phyloP scores from a whole-genome alignment of 2,797 vertebrate species.

The Cuculus canorus region DNA sequence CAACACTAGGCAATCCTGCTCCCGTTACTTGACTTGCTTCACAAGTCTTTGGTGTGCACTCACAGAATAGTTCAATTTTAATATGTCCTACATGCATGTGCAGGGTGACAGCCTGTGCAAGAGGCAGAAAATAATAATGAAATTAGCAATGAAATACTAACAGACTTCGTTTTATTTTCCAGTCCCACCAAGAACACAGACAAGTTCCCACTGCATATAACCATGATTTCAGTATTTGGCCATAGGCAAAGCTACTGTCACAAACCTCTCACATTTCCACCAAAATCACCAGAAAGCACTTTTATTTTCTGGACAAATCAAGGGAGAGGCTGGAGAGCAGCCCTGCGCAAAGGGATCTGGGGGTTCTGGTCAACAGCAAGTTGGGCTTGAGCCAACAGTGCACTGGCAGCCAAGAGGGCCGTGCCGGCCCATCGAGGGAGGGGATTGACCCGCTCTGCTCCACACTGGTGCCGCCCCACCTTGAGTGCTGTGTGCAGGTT shows the following conservation, averaged over 20 bases:
- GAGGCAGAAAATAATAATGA: constrained; percentile 9
- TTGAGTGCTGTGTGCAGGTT: no score
- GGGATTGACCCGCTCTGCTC: no score
- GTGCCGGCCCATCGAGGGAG: no score
- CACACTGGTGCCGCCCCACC: no score
- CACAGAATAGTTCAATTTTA: no score
- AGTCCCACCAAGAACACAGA: background rate
- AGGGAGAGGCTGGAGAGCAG: no score
- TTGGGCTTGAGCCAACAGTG: no score
- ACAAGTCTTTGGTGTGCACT: constrained; percentile 88
- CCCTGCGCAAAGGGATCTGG: no score
- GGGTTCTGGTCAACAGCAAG: no score
- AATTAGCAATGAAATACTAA: background rate
- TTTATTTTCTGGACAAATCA: no score
- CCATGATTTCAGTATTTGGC: background rate
- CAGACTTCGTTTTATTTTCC: background rate
- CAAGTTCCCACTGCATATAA: background rate
- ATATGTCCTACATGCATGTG: constrained; percentile 94
- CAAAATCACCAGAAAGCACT: background rate
- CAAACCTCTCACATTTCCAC: background rate
- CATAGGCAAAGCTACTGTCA: background rate
- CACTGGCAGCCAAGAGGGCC: no score
- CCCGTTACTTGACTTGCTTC: constrained; percentile 82
- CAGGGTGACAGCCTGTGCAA: constrained; percentile 88
- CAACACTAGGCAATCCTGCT: background rate